These are phyloP conservation scores for Sigmodon hispidus DNA, from an alignment of 2,113 vertebrate genomes.

Conservation along the genomic window DNA sequence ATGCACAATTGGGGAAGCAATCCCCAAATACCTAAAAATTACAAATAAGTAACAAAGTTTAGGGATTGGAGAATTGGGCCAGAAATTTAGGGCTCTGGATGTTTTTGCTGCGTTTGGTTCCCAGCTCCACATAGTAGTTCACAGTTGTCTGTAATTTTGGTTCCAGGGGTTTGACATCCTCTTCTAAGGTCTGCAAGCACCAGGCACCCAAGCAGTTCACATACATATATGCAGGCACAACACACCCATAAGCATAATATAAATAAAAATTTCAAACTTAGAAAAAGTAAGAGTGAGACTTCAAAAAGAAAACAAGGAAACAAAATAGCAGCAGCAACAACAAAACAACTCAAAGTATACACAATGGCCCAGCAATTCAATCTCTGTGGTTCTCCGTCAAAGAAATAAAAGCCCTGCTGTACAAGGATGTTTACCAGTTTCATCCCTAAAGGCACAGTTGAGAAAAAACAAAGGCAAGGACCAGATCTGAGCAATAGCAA, in stretches of 20 bases:
- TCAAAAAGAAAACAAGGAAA: background rate
- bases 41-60: background rate
- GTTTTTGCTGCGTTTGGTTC: background rate
- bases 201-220: background rate
- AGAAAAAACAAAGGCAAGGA: slow-evolving; percentile 25
- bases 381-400: background rate
- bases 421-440: background rate
- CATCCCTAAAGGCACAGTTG: background rate
- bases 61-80: background rate
- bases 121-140: too few species aligned
- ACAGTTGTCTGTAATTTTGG: background rate
- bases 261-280: background rate
- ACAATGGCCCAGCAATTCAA: background rate
- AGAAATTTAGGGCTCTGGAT: background rate
- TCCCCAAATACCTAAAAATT: background rate
- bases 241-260: background rate
- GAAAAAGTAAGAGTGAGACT: background rate
- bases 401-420: background rate
- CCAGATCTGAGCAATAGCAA: background rate
- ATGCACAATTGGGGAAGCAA: background rate
- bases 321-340: background rate
- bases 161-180: background rate
- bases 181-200: background rate
- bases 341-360: background rate
- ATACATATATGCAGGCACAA: background rate